Percentiles rank a stretch among this genome's conserved stretches.
These are phyloP conservation scores for Hydrocynus forskahlii DNA, from an alignment of 2,797 vertebrate genomes.

Conservation along the genomic window DNA sequence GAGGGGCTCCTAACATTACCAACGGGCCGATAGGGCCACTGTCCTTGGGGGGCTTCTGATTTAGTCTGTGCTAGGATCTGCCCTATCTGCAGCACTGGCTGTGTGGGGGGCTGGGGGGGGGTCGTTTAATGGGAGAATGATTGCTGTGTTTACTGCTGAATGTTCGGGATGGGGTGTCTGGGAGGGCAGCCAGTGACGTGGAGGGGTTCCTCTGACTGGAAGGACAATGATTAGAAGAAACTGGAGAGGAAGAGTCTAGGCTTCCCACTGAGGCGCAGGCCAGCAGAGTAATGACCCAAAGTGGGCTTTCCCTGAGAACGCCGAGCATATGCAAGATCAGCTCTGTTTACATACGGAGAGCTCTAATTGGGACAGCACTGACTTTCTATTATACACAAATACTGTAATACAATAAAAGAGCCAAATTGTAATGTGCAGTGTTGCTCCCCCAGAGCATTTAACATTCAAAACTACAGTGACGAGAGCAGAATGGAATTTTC, in stretches of 20 bases:
- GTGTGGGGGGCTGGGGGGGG: conserved; percentile 61
- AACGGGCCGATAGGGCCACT: conserved; percentile 50
- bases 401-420: conserved; percentile 39
- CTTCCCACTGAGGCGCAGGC: conserved; percentile 67
- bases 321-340: conserved; percentile 63
- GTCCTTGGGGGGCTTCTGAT: conserved; percentile 76
- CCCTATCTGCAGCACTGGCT: conserved; percentile 66
- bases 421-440: conserved; percentile 3
- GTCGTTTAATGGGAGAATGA: conserved; percentile 80
- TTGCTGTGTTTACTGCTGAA: conserved; percentile 80
- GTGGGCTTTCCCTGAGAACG: conserved; percentile 70
- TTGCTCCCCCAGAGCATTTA: neutral
- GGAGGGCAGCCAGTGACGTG: conserved; percentile 78
- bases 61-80: conserved; percentile 76
- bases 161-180: conserved; percentile 75
- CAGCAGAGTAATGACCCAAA: conserved; percentile 68
- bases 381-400: conserved; percentile 43
- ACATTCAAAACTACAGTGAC: neutral
- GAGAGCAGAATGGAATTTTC: neutral
- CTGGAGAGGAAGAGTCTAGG: conserved; percentile 77
- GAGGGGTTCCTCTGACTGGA: conserved; percentile 74
- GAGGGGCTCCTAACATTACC: conserved; percentile 61
- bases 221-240: conserved; percentile 81
- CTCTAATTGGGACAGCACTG: conserved; percentile 52
- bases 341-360: conserved; percentile 55